Evolutionary conservation across 2,797 vertebrate genomes (phyloP).

Genomic region (Sebastes oblongus): DNA sequence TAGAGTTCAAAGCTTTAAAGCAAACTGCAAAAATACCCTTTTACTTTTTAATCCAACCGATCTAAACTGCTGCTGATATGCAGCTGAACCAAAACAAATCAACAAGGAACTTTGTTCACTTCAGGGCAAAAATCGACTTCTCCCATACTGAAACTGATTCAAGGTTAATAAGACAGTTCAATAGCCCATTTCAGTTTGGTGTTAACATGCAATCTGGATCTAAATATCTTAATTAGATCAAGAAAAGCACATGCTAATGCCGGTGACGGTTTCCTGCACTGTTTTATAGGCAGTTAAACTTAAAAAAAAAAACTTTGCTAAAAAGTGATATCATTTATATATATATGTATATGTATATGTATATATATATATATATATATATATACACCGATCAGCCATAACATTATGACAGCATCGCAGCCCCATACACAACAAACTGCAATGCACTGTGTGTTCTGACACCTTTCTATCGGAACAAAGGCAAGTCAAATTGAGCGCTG

Average conservation of each 20-base stretch:
- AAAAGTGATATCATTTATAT: too few relatives aligned
- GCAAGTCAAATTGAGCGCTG: too few relatives aligned
- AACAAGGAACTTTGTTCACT: neutral
- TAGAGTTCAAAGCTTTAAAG: neutral
- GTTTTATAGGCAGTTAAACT: too few relatives aligned
- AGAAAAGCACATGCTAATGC: neutral
- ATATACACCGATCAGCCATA: too few relatives aligned
- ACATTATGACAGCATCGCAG: too few relatives aligned
- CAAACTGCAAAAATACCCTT: neutral
- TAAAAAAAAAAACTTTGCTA: too few relatives aligned
- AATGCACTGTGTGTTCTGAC: too few relatives aligned
- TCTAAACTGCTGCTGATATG: neutral
- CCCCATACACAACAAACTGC: too few relatives aligned
- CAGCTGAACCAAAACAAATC: neutral
- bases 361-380: too few relatives aligned
- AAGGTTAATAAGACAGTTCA: neutral
- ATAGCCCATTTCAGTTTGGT: neutral
- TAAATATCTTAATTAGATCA: neutral
- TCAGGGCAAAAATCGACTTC: neutral
- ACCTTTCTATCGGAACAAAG: too few relatives aligned
- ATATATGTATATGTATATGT: neutral
- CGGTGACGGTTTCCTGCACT: neutral
- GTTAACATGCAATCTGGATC: neutral
- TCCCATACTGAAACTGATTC: neutral
- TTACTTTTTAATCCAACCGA: neutral